phyloP scores from a whole-genome alignment of 2,113 vertebrate species.

The Neolamprologus modestus region DNA sequence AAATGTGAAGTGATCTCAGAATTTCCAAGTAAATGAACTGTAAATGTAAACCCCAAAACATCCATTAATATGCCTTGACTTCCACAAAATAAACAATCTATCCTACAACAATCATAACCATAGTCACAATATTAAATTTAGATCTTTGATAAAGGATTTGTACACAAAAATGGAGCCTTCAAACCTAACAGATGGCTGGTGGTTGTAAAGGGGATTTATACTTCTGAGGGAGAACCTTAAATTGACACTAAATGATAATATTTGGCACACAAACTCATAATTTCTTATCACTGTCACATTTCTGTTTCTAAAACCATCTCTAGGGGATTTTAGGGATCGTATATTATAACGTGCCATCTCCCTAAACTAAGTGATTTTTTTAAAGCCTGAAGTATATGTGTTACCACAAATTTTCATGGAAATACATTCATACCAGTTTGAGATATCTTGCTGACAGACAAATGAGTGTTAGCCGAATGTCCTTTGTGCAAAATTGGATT shows the following conservation, averaged over 20 bases:
- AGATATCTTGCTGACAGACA: background rate
- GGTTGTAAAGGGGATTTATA: background rate
- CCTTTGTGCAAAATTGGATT: background rate
- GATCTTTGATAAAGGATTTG: background rate
- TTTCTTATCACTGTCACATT: background rate
- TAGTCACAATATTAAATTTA: background rate
- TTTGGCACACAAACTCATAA: background rate
- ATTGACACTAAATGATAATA: background rate
- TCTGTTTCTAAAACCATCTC: background rate
- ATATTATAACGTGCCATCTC: background rate
- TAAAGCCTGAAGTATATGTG: background rate
- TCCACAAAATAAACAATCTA: background rate
- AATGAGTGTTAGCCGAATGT: background rate
- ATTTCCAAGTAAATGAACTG: background rate
- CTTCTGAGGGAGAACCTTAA: background rate
- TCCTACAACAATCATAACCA: background rate
- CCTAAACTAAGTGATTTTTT: background rate
- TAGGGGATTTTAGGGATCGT: background rate
- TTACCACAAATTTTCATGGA: background rate
- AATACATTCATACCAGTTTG: background rate
- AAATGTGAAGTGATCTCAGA: background rate
- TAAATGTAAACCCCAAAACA: background rate
- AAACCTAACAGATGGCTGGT: background rate
- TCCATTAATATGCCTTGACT: accelerated
- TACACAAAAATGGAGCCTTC: background rate